Evolutionary conservation across 2,113 vertebrate species (phyloP).

Genomic region (Nycticorax nycticorax): DNA sequence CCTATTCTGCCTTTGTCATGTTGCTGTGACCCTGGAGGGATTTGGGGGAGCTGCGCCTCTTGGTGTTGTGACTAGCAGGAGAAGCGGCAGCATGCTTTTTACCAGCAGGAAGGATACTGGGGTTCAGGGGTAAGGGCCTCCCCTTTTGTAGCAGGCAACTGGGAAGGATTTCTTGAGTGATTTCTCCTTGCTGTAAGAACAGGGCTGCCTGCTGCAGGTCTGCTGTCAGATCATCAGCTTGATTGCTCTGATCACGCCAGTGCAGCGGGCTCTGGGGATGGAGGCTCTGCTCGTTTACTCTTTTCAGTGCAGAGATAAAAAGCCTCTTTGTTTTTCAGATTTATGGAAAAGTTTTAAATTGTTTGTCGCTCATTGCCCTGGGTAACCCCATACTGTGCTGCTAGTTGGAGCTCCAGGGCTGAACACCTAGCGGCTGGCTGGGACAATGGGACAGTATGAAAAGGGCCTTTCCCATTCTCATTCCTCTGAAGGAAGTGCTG

Average conservation of each 20-base stretch:
- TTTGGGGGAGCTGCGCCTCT: not conserved
- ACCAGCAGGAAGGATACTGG: not conserved
- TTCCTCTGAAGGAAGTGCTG: not conserved
- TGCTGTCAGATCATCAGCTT: not conserved
- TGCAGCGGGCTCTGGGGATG: not conserved
- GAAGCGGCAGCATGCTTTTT: not conserved
- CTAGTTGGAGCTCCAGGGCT: not conserved
- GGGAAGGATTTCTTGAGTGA: not conserved
- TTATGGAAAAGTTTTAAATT: conserved; percentile 48
- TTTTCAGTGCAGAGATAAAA: conserved; percentile 29
- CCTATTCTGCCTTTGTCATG: not conserved
- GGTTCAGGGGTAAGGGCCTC: not conserved
- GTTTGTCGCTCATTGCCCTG: not conserved
- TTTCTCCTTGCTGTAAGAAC: not conserved
- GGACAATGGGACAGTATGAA: not conserved
- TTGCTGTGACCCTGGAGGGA: not conserved
- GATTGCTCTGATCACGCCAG: not conserved
- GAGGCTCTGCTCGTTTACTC: not conserved
- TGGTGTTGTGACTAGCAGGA: not conserved
- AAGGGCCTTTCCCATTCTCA: not conserved
- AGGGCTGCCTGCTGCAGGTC: not conserved
- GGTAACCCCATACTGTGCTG: not conserved
- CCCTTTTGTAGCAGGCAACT: not conserved
- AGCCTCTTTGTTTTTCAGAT: conserved; percentile 46
- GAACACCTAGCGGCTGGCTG: not conserved